phyloP scores from a whole-genome alignment of 2,797 vertebrate genomes.

The Micromesistius poutassou region DNA sequence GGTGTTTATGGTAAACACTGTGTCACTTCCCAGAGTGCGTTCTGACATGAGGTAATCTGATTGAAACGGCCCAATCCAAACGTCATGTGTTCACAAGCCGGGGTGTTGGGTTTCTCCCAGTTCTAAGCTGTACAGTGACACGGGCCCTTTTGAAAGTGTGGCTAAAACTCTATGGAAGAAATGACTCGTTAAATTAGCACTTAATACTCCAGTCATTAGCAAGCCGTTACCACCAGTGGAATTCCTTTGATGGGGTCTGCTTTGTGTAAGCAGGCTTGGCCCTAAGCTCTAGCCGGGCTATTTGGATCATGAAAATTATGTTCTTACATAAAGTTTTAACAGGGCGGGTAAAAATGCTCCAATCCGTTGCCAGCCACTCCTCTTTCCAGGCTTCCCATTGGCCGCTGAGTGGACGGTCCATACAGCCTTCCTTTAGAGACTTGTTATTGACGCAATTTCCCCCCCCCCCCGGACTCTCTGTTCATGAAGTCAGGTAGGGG shows the following conservation, averaged over 20 bases:
- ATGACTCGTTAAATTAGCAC: conserved; percentile 72
- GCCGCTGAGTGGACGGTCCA: neutral
- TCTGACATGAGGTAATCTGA: conserved; percentile 61
- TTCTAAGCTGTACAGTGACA: conserved; percentile 68
- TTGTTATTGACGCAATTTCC: conserved; percentile 15
- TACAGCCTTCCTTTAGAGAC: conserved; percentile 16
- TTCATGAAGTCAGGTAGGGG: conserved; percentile 55
- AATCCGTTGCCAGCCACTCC: conserved; percentile 21
- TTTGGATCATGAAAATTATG: conserved; percentile 35
- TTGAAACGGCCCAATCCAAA: conserved; percentile 61
- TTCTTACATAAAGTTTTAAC: conserved; percentile 20
- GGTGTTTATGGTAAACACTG: conserved; percentile 63
- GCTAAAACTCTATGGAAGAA: conserved; percentile 71
- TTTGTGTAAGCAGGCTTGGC: conserved; percentile 45
- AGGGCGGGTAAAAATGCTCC: neutral
- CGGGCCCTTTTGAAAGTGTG: conserved; percentile 65
- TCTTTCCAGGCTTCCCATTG: conserved; percentile 6
- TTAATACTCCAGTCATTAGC: conserved; percentile 70
- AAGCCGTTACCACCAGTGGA: conserved; percentile 62
- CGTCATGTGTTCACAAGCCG: conserved; percentile 60
- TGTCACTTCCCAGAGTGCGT: conserved; percentile 57
- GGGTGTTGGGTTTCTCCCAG: conserved; percentile 69
- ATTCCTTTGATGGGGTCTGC: conserved; percentile 69
- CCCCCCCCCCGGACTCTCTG: conserved; percentile 32
- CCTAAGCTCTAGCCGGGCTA: conserved; percentile 38